phyloP scores from a whole-genome alignment of 2,888 invertebrate genomes.

The Ryuthela nishihirai region DNA sequence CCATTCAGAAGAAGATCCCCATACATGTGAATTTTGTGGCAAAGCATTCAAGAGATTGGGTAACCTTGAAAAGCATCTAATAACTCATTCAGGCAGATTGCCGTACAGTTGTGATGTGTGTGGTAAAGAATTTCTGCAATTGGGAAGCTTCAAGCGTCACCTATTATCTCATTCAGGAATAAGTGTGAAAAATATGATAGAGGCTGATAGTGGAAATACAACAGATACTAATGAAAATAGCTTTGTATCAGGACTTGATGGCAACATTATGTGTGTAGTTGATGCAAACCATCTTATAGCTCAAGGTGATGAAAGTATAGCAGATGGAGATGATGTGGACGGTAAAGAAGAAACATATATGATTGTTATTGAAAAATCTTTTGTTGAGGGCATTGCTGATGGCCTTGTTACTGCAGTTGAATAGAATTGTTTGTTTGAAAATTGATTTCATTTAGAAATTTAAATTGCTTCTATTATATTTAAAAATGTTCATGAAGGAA shows the following conservation, averaged over 20 bases:
- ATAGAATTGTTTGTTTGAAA: too few relatives aligned
- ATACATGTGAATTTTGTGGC: slow-evolving; percentile 50
- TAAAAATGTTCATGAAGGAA: too few relatives aligned
- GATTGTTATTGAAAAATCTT: slow-evolving; percentile 24
- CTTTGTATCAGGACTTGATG: slow-evolving; percentile 1
- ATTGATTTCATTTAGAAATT: too few relatives aligned
- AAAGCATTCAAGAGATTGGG: slow-evolving; percentile 47
- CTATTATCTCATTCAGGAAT: slow-evolving; percentile 1
- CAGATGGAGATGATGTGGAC: slow-evolving; percentile 1
- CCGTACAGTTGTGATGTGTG: slow-evolving; percentile 25
- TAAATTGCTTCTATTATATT: too few relatives aligned
- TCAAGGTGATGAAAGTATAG: not conserved
- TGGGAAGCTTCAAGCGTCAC: slow-evolving; percentile 30
- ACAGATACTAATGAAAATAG: not conserved
- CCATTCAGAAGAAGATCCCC: slow-evolving; percentile 49
- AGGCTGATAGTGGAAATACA: slow-evolving; percentile 5
- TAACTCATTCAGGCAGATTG: slow-evolving; percentile 23
- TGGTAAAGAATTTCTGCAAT: slow-evolving; percentile 22
- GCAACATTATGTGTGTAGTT: slow-evolving; percentile 17
- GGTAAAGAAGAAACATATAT: slow-evolving; percentile 30
- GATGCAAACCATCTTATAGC: slow-evolving; percentile 17
- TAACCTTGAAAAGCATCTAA: slow-evolving; percentile 25
- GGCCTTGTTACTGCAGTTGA: slow-evolving; percentile 3
- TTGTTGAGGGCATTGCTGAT: slow-evolving; percentile 16
- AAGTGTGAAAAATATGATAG: slow-evolving; percentile 2